Evolutionary conservation across 2,797 vertebrate species (phyloP).

Genomic region (Threskiornis aethiopicus): DNA sequence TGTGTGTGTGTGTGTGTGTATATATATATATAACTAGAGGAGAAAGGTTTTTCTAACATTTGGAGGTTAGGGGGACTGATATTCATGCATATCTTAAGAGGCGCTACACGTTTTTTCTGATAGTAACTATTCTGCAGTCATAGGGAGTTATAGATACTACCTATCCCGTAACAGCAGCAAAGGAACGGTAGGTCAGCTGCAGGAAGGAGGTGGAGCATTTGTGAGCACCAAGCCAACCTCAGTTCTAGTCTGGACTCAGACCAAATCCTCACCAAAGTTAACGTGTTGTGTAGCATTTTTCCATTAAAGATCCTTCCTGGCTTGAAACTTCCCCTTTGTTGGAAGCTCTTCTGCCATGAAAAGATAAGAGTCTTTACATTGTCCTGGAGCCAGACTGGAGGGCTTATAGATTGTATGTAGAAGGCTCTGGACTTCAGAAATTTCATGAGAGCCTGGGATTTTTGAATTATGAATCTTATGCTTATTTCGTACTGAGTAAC

Average conservation of each 20-base stretch:
- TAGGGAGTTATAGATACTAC: not conserved
- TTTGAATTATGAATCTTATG: not conserved
- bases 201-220: not conserved
- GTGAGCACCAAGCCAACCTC: not conserved
- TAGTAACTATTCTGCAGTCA: not conserved
- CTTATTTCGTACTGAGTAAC: not conserved
- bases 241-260: not conserved
- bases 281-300: not conserved
- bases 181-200: not conserved
- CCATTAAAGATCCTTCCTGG: not conserved
- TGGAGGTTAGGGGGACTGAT: not conserved
- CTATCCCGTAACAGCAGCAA: not conserved
- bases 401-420: not conserved
- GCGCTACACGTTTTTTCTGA: not conserved
- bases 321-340: not conserved
- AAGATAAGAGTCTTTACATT: not conserved
- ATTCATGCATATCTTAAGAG: not conserved
- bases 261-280: not conserved
- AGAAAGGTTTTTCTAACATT: not conserved
- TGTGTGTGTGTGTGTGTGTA: fast-evolving
- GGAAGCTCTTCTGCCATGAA: not conserved
- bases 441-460: not conserved
- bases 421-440: not conserved
- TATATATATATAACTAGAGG: not conserved
- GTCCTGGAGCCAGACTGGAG: not conserved